Evolutionary conservation across 2,888 invertebrate species (phyloP), one percentile per base, ranked within the genome.

Genomic region (Boloria selene): DNA sequence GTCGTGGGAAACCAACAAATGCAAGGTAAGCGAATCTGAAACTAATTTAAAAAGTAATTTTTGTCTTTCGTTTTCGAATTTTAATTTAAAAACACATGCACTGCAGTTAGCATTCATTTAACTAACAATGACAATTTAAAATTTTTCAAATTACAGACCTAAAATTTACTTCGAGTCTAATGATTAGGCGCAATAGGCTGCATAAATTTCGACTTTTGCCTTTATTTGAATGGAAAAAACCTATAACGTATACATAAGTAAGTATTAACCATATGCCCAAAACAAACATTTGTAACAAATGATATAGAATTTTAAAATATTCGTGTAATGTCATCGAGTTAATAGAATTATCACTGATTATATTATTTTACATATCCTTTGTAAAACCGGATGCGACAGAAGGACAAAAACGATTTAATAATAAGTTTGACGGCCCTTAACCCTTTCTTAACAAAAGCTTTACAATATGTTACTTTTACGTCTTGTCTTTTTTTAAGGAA

Each of bases 331-430:
- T 74, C 81, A 84, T 81, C 79, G 78, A 82, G 84, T 86, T 90
- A 90, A 91, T 90, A 90, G 89, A 90, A 90, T 91, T 89, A 91
- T 90, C 88, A 88, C 84, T 85, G 90, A 90, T 90, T 89, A 88
- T 86, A 80, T 84, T 89, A 87, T 91, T 91, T 90, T 90, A 89
- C 84, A 90, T 90, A 87, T 90, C 84, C 88, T 84, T 87, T 87
- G 85, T 85, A 79, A 81, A 74, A 85, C 90, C 90, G 91, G 91
- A 92, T 88, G 82, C 83, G 82, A 82, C 86, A 85, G 81, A 83
- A 87, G 90, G 90, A 90, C 88, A 90, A 90, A 91, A 91, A 92
- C 88, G 88, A 86, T 90, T 89, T 91, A 91, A 92, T 91, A 90
- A 89, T 86, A 90, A 86, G 85, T 88, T 88, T 84, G 85, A 84